Evolutionary conservation across 2,797 vertebrate genomes (phyloP).

Genomic region (Ibycter americanus): DNA sequence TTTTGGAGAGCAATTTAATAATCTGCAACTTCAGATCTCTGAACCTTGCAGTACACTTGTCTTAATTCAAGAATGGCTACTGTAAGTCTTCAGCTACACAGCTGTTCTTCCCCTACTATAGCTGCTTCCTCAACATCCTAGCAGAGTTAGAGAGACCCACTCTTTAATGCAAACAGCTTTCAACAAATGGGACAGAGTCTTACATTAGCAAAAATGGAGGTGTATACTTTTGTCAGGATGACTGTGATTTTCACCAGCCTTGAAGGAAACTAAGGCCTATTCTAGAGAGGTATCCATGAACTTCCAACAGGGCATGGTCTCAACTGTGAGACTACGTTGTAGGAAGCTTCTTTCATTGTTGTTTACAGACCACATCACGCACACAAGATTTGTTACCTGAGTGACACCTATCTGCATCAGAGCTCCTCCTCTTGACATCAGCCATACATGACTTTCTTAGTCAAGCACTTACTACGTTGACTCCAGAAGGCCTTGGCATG

Average conservation of each 20-base stretch:
- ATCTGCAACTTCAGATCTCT: not conserved
- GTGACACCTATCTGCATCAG: not conserved
- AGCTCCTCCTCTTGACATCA: not conserved
- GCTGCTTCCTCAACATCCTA: not conserved
- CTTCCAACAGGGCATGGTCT: not conserved
- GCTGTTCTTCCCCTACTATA: not conserved
- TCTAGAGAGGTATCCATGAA: not conserved
- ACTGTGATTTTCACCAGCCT: not conserved
- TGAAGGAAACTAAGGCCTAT: not conserved
- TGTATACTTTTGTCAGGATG: not conserved
- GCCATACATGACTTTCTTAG: not conserved
- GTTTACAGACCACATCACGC: not conserved
- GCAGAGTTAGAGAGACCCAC: not conserved
- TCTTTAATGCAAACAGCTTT: not conserved
- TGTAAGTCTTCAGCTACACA: not conserved
- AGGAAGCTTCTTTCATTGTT: not conserved
- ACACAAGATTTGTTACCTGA: too few relatives aligned
- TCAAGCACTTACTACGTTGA: not conserved
- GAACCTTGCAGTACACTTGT: not conserved
- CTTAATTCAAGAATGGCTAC: not conserved
- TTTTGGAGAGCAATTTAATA: not conserved
- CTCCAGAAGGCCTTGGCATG: not conserved
- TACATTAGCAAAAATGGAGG: not conserved
- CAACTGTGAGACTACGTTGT: not conserved
- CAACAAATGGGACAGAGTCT: not conserved